Evolutionary conservation across 2,113 vertebrate genomes (phyloP).

Genomic region (Symphodus melops): DNA sequence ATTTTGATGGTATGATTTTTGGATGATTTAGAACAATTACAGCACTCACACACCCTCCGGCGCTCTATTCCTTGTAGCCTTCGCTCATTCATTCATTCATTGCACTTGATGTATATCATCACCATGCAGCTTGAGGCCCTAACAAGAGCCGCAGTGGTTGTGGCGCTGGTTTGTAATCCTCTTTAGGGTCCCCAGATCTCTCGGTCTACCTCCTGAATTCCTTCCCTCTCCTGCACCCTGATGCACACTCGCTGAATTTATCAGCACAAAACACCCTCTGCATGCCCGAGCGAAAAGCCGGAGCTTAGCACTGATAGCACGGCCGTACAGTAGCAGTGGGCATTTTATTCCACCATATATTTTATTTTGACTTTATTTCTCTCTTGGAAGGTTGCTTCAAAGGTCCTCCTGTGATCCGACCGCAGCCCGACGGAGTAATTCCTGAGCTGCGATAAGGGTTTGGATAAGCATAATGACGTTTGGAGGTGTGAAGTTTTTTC

Average conservation of each 20-base stretch:
- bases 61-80: conserved; percentile 4
- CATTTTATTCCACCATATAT: conserved; percentile 66
- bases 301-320: conserved; percentile 50
- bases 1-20: conserved; percentile 3
- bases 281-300: conserved; percentile 50
- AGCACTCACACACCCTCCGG: neutral
- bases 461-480: conserved; percentile 80
- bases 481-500: conserved; percentile 76
- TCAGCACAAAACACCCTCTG: conserved; percentile 62
- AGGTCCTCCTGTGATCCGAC: conserved; percentile 66
- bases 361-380: conserved; percentile 45
- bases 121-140: conserved; percentile 11
- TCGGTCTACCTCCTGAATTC: conserved; percentile 16
- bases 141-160: neutral
- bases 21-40: conserved; percentile 8
- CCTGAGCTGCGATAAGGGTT: conserved; percentile 72
- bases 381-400: conserved; percentile 55
- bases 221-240: conserved; percentile 31
- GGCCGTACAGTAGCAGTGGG: conserved; percentile 55
- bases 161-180: conserved; percentile 44
- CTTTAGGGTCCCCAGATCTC: conserved; percentile 43
- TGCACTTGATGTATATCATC: conserved; percentile 19
- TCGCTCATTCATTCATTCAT: conserved; percentile 34
- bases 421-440: conserved; percentile 66
- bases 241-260: conserved; percentile 61